Base-by-base conservation (phyloP, 2,888 invertebrate species). In the Phyllotreta cruciferae region DNA sequence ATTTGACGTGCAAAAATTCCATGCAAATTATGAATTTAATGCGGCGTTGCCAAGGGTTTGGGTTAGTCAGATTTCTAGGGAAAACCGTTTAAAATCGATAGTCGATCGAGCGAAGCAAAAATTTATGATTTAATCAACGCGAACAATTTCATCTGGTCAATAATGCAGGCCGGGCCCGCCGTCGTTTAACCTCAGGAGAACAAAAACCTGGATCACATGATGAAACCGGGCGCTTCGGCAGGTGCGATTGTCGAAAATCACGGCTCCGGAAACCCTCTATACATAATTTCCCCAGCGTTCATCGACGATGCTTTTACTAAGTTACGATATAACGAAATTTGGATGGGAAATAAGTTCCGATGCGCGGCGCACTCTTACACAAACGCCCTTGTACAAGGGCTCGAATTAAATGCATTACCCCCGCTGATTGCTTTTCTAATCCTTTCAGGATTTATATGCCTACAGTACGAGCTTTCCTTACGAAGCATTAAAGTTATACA, bases 251-350 rank as follows among this genome's bases (percentile, higher is more conserved):
- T 70, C 70, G 70, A 67, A 72, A 73, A 71, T 72, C 71, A 70
- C 70, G 24, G 66, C 67, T 70, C 63, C 57, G 24, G 24, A 63
- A 50, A 64, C 67, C 70, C 69, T 62, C 67, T 69, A 66, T 68
- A 64, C 63, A 68, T 71, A 73, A 73, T 73, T 73, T 73, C 73
- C 73, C 72, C 60, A 63, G 73, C 69, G 73, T 68, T 72, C 68
- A 63, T 70, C 60, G 63, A 34, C 63, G 60, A 64, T 50, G 62
- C 62, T 63, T 64, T 58, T 65, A 61, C 63, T 66, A 63, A 66
- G 60, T 68, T 68, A 64, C 61, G 67, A 67, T 64, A 67, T 64
- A 69, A 71, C 66, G 62, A 65, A 71, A 67, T 69, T 69, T 63
- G 58, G 57, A 67, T 67, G 58, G 66, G 57, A 60, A 64, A 62